phyloP scores from a whole-genome alignment of 2,113 vertebrate genomes.

The Sigmodon hispidus region DNA sequence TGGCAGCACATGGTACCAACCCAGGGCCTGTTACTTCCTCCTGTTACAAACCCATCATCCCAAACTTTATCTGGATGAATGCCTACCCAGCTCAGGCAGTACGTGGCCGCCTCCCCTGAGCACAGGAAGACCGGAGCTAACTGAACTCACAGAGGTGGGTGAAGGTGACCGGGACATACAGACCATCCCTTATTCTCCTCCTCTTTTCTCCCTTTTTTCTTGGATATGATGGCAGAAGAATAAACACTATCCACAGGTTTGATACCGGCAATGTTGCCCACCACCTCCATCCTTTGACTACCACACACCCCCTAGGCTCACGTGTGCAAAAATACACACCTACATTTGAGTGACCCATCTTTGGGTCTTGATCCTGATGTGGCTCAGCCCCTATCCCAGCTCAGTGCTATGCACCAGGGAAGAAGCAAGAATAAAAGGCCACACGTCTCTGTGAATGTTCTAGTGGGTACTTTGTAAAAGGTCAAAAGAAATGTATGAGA shows the following conservation, averaged over 20 bases:
- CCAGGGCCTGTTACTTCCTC: too few species aligned
- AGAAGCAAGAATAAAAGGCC: not conserved
- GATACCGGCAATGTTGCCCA: accelerated
- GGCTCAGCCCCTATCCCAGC: not conserved
- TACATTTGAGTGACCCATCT: not conserved
- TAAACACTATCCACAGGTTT: not conserved
- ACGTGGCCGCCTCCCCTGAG: not conserved
- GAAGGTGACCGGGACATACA: accelerated
- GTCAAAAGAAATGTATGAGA: not conserved
- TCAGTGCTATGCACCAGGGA: not conserved
- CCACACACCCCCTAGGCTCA: not conserved
- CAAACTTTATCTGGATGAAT: accelerated
- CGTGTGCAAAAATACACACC: not conserved
- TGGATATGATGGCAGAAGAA: not conserved
- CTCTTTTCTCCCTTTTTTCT: not conserved
- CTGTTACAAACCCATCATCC: not conserved
- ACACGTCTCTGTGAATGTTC: not conserved
- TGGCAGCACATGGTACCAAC: too few species aligned
- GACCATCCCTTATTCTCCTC: not conserved
- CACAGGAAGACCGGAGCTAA: not conserved
- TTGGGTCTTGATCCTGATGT: not conserved
- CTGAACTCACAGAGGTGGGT: not conserved
- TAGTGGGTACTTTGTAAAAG: not conserved
- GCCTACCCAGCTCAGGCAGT: not conserved
- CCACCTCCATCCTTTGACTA: accelerated